Conservation (phyloP, 92 coral and sea anemone genomes). For the Heteractis magnifica region DNA sequence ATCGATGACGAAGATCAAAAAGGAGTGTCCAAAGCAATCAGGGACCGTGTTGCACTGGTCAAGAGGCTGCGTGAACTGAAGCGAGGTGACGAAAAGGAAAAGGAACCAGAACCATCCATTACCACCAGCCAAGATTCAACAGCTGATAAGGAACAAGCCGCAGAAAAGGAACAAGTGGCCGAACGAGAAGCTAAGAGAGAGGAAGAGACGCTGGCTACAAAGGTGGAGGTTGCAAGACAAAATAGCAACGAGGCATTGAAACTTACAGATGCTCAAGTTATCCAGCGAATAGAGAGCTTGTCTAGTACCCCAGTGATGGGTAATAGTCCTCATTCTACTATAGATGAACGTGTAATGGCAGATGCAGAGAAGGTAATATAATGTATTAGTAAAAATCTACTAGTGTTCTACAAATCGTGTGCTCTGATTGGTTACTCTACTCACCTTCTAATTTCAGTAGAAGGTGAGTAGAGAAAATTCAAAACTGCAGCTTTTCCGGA, state of each 20-base stretch:
- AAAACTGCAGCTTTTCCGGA: too few species aligned
- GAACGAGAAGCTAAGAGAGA: conserved; percentile 55
- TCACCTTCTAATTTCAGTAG: too few species aligned
- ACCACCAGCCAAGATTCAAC: conserved; percentile 5
- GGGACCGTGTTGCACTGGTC: conserved; percentile 76
- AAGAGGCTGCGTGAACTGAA: conserved; percentile 72
- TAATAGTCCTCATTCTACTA: conserved; percentile 74
- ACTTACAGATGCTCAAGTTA: conserved; percentile 37
- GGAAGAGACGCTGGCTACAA: conserved; percentile 23
- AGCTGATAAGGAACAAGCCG: conserved; percentile 32
- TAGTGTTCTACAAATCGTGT: too few species aligned
- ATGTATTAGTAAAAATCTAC: background rate
- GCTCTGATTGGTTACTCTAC: too few species aligned
- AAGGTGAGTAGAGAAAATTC: too few species aligned
- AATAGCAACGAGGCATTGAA: conserved; percentile 47
- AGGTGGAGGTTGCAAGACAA: conserved; percentile 36
- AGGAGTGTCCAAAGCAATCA: conserved; percentile 82
- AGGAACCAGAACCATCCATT: conserved; percentile 54
- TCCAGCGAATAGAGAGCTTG: conserved; percentile 62
- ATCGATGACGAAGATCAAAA: conserved; percentile 87
- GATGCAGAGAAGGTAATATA: conserved; percentile 61
- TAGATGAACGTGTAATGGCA: conserved; percentile 53
- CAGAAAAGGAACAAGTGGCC: conserved; percentile 53
- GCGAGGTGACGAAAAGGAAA: conserved; percentile 66
- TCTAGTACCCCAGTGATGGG: conserved; percentile 48